phyloP scores from a whole-genome alignment of 2,797 vertebrate species.

The Melopsittacus undulatus region DNA sequence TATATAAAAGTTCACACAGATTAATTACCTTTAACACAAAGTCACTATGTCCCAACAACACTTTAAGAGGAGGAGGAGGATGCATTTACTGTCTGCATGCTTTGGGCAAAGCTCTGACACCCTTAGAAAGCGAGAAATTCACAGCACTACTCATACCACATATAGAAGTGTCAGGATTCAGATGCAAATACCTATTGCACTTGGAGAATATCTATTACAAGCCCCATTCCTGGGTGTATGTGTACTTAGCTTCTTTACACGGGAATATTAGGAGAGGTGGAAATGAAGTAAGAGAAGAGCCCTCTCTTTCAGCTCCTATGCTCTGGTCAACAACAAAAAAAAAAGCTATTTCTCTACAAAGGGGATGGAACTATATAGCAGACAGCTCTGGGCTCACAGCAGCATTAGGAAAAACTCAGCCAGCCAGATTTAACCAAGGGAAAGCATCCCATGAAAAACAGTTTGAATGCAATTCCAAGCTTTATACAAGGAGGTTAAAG shows the following conservation, averaged over 20 bases:
- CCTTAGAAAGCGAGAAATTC: not conserved
- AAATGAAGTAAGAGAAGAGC: not conserved
- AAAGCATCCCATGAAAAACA: not conserved
- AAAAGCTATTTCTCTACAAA: not conserved
- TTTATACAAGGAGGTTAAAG: not conserved
- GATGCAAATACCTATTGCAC: not conserved
- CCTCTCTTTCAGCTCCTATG: not conserved
- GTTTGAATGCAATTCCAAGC: not conserved
- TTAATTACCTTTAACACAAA: not conserved
- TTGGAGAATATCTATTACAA: fast-evolving
- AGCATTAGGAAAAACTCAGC: not conserved
- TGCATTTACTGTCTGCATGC: not conserved
- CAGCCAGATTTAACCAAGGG: not conserved
- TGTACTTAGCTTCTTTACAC: not conserved
- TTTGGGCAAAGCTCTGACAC: not conserved
- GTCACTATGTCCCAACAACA: not conserved
- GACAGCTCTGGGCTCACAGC: not conserved
- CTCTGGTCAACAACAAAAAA: not conserved
- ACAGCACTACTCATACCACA: not conserved
- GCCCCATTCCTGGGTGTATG: not conserved
- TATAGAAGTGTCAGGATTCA: fast-evolving
- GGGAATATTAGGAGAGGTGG: not conserved
- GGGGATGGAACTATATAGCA: not conserved
- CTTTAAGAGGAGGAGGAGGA: not conserved
- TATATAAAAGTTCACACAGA: not conserved